Evolutionary conservation across 2,888 invertebrate species (phyloP).

Genomic region (Trachelus stipa): DNA sequence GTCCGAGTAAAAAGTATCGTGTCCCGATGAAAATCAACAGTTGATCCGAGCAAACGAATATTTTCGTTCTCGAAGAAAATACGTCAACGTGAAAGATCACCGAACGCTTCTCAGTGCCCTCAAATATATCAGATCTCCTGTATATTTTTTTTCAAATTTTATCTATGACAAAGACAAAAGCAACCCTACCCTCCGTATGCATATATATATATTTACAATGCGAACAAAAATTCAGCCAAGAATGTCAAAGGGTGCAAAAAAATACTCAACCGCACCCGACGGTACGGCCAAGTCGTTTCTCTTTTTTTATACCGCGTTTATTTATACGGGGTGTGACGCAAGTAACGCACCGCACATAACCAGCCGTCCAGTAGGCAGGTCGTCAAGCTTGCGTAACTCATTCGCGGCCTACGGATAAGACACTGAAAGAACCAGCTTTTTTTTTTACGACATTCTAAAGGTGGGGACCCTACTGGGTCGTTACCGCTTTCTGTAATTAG

Average conservation of each 20-base stretch:
- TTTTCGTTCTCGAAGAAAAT: not conserved
- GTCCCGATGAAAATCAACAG: not conserved
- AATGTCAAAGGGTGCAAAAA: not conserved
- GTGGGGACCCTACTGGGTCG: not conserved
- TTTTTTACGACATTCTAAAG: not conserved
- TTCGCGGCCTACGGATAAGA: not conserved
- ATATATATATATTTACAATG: not conserved
- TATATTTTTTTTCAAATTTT: too few relatives aligned
- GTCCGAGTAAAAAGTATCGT: not conserved
- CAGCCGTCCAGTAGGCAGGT: not conserved
- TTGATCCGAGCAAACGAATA: not conserved
- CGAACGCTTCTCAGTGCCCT: too few relatives aligned
- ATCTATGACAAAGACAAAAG: too few relatives aligned
- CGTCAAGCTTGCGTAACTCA: not conserved
- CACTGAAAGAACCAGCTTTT: not conserved
- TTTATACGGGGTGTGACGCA: conserved; percentile 9
- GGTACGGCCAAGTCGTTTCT: not conserved
- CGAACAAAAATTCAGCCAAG: not conserved
- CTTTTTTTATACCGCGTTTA: conserved; percentile 6
- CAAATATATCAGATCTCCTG: too few relatives aligned
- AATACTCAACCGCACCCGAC: not conserved
- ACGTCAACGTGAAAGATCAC: too few relatives aligned
- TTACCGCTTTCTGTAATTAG: not conserved
- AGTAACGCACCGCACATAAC: conserved; percentile 2
- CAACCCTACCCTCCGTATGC: too few relatives aligned